phyloP scores from a whole-genome alignment of 2,113 vertebrate genomes.

The Bufo gargarizans region DNA sequence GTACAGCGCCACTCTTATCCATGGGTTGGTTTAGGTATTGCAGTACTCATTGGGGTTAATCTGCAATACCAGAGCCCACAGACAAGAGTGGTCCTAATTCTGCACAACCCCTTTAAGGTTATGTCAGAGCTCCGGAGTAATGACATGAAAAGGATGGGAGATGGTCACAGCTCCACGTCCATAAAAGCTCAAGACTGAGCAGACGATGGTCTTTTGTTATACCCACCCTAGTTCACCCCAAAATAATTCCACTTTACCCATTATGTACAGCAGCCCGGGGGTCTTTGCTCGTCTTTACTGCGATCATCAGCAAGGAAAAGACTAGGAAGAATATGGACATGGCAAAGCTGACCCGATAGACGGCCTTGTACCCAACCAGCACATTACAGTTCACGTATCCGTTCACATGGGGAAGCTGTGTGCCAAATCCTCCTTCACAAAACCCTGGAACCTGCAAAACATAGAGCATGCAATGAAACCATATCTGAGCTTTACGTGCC shows the following conservation, averaged over 20 bases:
- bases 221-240: background rate
- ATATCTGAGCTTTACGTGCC: background rate
- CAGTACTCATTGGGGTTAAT: no score
- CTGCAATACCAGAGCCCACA: no score
- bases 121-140: no score
- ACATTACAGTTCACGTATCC: slow-evolving; percentile 80
- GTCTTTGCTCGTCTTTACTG: slow-evolving; percentile 87
- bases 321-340: slow-evolving; percentile 87
- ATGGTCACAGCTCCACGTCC: background rate
- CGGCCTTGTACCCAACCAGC: slow-evolving; percentile 89
- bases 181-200: background rate
- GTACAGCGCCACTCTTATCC: no score
- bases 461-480: background rate
- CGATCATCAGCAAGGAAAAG: slow-evolving; percentile 81
- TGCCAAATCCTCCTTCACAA: slow-evolving; percentile 80
- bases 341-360: slow-evolving; percentile 90
- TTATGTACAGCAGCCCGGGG: slow-evolving; percentile 89
- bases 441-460: slow-evolving; percentile 88
- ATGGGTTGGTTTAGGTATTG: no score
- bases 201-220: background rate
- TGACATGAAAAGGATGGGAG: no score
- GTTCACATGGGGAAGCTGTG: slow-evolving; percentile 65
- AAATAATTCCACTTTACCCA: slow-evolving; percentile 75
- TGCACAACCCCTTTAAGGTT: no score
- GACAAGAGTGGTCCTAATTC: no score